Evolutionary conservation across 2,113 vertebrate species (phyloP).

Genomic region (Mirza zaza): DNA sequence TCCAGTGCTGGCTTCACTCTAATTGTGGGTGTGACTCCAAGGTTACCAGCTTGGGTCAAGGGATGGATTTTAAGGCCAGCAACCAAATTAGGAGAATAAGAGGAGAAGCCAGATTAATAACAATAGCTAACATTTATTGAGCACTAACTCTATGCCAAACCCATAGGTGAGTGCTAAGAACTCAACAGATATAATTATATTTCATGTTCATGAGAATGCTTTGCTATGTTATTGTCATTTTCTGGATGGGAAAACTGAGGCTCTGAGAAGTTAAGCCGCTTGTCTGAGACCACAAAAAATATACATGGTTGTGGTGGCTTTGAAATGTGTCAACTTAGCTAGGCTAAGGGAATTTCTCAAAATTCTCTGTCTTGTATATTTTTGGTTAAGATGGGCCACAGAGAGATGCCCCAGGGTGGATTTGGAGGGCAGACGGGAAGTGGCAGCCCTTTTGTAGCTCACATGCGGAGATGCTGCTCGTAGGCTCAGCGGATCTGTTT

Average conservation of each 20-base stretch:
- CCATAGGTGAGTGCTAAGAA: neutral
- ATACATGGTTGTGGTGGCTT: neutral
- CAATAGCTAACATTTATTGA: neutral
- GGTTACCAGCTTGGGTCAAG: neutral
- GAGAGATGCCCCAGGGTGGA: neutral
- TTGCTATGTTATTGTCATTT: neutral
- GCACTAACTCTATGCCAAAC: neutral
- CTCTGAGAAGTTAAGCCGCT: neutral
- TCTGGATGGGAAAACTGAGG: neutral
- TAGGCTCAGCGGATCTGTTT: neutral
- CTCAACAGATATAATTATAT: neutral
- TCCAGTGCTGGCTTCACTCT: neutral
- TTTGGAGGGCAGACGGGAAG: neutral
- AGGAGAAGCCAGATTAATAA: neutral
- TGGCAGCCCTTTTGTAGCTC: neutral
- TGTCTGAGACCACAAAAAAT: neutral
- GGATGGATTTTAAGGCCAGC: neutral
- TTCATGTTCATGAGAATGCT: neutral
- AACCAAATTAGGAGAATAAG: neutral
- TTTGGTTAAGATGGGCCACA: neutral
- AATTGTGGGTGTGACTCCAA: neutral
- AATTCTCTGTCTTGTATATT: neutral
- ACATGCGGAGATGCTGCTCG: fast-evolving
- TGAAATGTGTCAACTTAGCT: neutral
- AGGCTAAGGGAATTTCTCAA: neutral